Evolutionary conservation across 2,888 invertebrate species (phyloP), one percentile per base, ranked within the genome.

Genomic region (Volucella inanis): DNA sequence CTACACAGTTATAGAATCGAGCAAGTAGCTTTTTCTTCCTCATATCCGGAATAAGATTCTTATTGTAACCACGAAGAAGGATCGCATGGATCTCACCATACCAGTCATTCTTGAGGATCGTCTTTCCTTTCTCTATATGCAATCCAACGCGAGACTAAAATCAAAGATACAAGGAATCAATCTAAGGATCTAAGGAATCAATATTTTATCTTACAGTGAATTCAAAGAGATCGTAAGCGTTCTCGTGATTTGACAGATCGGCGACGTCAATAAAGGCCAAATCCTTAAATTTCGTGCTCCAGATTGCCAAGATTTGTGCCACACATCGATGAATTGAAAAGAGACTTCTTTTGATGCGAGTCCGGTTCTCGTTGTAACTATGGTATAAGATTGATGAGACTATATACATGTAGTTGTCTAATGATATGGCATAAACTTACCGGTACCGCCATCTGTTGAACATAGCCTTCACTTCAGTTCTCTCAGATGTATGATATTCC

Each of bases 1-100:
- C 96, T 1, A 97, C 94, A 88, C 97, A 96, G 90, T 97, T 96
- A 90, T 96, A 98, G 91, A 98, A 98, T 55, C 94, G 94, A 88
- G 94, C 94, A 91, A 96, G 94, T 90, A 94, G 94, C 12, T 93
- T 93, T 15, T 93, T 93, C 87, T 95, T 94, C 61, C 94, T 93
- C 0, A 94, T 93, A 85, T 94, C 94, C 0, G 96, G 96, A 70
- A 97, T 93, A 87, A 94, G 93, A 75, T 94, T 94, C 89, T 94
- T 95, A 89, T 94, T 95, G 74, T 92, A 94, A 0, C 95, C 96
- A 93, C 95, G 91, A 71, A 92, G 61, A 39, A 92, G 71, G 0
- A 92, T 91, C 0, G 88, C 86, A 62, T 92, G 91, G 22, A 92
- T 92, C 76, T 91, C 91, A 0, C 90, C 90, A 62, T 90, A 91